These are phyloP conservation scores for Vespertilio murinus DNA, from an alignment of 2,797 vertebrate genomes.

Conservation along the genomic window DNA sequence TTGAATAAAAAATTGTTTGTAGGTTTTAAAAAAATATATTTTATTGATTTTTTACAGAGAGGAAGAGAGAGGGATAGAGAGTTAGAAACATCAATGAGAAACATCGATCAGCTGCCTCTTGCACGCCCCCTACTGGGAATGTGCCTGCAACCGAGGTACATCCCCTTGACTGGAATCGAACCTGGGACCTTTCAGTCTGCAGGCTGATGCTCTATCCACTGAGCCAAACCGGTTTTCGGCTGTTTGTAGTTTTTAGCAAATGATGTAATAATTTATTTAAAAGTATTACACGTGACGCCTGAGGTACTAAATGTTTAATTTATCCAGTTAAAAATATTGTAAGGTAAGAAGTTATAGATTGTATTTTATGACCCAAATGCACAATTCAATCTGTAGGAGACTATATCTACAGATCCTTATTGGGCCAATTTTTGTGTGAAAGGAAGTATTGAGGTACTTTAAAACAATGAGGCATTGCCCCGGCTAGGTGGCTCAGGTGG, in stretches of 20 bases:
- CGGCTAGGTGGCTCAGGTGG: not conserved
- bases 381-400: not conserved
- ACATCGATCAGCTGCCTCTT: too few species aligned
- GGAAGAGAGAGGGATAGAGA: too few species aligned
- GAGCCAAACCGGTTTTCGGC: too few species aligned
- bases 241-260: not conserved
- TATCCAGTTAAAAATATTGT: not conserved
- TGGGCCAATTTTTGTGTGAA: not conserved
- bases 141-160: too few species aligned
- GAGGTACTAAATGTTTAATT: conserved; percentile 6
- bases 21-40: too few species aligned
- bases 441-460: not conserved
- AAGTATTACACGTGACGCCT: not conserved
- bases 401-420: not conserved
- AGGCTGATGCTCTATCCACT: too few species aligned
- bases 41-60: too few species aligned
- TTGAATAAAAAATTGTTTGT: not conserved
- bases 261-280: conserved; percentile 39
- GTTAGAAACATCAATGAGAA: too few species aligned
- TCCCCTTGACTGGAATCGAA: too few species aligned
- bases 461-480: not conserved
- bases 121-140: too few species aligned
- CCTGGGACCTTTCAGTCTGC: too few species aligned
- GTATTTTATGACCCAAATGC: not conserved
- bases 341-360: conserved; percentile 22